phyloP scores from a whole-genome alignment of 2,797 vertebrate species.

The Poecilia picta region DNA sequence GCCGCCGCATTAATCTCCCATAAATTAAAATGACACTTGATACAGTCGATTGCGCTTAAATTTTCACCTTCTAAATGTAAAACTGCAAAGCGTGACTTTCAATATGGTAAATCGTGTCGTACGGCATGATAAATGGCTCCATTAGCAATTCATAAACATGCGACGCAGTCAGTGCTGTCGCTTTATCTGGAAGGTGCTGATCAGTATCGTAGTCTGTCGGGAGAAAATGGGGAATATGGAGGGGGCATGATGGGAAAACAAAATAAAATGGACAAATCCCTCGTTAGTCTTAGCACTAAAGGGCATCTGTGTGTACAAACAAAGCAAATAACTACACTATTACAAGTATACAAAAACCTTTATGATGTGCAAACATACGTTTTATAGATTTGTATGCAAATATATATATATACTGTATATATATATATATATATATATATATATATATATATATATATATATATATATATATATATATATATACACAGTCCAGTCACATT shows the following conservation, averaged over 20 bases:
- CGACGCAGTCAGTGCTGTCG: conserved; percentile 18
- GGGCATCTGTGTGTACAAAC: conserved; percentile 5
- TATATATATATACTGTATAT: no score
- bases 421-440: no score
- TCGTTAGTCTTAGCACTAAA: conserved; percentile 15
- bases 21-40: conserved; percentile 58
- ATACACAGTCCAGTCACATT: no score
- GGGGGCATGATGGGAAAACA: conserved; percentile 31
- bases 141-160: conserved; percentile 70
- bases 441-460: no score
- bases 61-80: conserved; percentile 61
- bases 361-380: background rate
- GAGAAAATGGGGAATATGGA: conserved; percentile 30
- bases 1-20: conserved; percentile 51
- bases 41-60: conserved; percentile 40
- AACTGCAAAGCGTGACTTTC: conserved; percentile 56
- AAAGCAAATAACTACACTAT: background rate
- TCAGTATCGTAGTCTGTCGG: conserved; percentile 40
- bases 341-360: background rate
- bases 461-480: background rate
- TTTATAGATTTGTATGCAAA: background rate
- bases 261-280: conserved; percentile 19
- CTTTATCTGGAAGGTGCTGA: conserved; percentile 60
- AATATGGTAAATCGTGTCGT: conserved; percentile 43
- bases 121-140: conserved; percentile 49